Conservation (phyloP, 1,140 invertebrate genomes). For the Hesperophylax magnus region DNA sequence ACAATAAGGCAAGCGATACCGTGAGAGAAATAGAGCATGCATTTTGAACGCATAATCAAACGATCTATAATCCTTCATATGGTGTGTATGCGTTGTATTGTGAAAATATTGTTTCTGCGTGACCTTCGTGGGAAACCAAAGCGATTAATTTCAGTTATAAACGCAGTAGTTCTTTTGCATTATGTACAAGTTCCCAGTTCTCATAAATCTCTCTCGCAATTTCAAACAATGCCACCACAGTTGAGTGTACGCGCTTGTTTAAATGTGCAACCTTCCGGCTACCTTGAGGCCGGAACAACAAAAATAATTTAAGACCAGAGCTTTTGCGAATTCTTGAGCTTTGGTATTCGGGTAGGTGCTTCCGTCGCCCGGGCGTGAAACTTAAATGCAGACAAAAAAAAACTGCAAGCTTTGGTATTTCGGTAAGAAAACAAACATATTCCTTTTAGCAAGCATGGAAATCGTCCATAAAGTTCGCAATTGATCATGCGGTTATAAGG, state of each 20-base stretch:
- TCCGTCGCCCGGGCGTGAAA: neutral
- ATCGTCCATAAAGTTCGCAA: constrained; percentile 1
- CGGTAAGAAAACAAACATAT: no score
- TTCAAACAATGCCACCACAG: constrained; percentile 30
- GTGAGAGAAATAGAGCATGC: no score
- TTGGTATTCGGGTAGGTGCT: neutral
- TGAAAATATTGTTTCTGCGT: neutral
- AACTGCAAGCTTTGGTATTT: no score
- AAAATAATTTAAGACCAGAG: neutral
- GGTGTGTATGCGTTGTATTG: neutral
- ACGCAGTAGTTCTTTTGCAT: neutral
- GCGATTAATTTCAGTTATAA: constrained; percentile 18
- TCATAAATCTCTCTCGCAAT: constrained; percentile 23
- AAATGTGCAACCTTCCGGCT: constrained; percentile 25
- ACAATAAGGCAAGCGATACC: no score
- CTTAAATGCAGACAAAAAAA: neutral
- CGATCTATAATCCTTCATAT: no score
- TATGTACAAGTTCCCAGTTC: constrained; percentile 25
- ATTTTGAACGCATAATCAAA: no score
- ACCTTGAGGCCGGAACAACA: constrained; percentile 10
- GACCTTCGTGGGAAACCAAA: constrained; percentile 12
- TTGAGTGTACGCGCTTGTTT: neutral
- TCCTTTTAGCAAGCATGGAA: constrained; percentile 16
- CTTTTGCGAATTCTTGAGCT: neutral
- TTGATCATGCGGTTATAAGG: neutral